Percentiles rank a stretch among this genome's conserved stretches.
Conservation (phyloP, 2,888 invertebrate genomes). For the Amiota mariae region DNA sequence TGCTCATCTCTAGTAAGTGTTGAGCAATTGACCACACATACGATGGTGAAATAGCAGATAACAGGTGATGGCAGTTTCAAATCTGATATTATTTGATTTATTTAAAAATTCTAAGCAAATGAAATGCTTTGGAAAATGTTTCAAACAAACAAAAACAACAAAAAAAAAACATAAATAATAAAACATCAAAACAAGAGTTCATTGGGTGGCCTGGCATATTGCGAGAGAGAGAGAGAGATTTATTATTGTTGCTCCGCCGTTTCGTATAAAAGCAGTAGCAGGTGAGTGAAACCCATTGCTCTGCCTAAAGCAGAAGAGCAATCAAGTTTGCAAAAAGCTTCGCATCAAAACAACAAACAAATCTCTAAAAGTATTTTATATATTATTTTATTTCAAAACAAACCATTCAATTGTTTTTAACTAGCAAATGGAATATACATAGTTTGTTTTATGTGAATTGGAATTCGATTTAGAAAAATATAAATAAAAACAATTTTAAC, state of each 20-base stretch:
- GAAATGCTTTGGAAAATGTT: constrained; percentile 4
- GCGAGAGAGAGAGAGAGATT: too few species aligned
- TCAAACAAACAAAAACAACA: neutral
- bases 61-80: too few species aligned
- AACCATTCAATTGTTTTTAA: neutral
- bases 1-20: too few species aligned
- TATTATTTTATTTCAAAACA: too few species aligned
- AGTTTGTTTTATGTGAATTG: neutral
- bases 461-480: neutral
- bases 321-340: constrained; percentile 27
- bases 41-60: too few species aligned
- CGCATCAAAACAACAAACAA: neutral
- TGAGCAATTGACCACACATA: too few species aligned
- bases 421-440: neutral
- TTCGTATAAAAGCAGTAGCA: neutral
- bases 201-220: neutral
- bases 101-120: too few species aligned
- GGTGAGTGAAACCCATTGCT: constrained; percentile 11
- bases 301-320: constrained; percentile 24
- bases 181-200: neutral
- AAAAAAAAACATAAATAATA: neutral
- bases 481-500: too few species aligned
- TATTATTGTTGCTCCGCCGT: neutral
- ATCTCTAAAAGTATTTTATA: neutral
- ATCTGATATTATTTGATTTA: too few species aligned